phyloP scores from a whole-genome alignment of 2,797 vertebrate species.

The Silurus lanzhouensis region DNA sequence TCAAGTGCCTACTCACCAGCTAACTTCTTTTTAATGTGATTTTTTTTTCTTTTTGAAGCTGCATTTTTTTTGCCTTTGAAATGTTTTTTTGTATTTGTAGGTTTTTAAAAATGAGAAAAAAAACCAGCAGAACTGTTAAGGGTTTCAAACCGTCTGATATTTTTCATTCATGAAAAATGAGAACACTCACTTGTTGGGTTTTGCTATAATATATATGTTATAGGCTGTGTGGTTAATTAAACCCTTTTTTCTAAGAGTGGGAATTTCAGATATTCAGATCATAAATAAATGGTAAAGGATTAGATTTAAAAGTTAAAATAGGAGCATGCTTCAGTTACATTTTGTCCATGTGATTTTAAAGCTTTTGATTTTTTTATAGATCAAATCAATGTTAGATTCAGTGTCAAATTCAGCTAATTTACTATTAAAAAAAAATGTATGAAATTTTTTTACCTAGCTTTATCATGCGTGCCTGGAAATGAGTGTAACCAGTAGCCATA shows the following conservation, averaged over 20 bases:
- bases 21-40: too few relatives aligned
- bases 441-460: neutral
- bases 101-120: too few relatives aligned
- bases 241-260: neutral
- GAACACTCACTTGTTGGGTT: too few relatives aligned
- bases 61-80: too few relatives aligned
- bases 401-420: neutral
- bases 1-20: too few relatives aligned
- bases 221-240: too few relatives aligned
- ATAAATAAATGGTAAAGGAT: neutral
- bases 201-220: too few relatives aligned
- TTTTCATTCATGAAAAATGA: too few relatives aligned
- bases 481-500: neutral
- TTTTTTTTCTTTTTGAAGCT: too few relatives aligned
- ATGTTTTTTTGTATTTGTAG: too few relatives aligned
- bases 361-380: neutral
- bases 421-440: neutral
- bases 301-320: neutral
- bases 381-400: neutral
- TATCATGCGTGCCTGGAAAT: neutral
- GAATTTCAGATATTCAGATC: neutral
- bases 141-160: too few relatives aligned
- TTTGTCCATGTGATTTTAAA: neutral
- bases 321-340: neutral
- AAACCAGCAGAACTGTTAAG: too few relatives aligned